Percentiles rank a stretch among this genome's conserved stretches.
These are phyloP conservation scores for Unio pictorum DNA, from an alignment of 2,888 invertebrate species.

Conservation along the genomic window DNA sequence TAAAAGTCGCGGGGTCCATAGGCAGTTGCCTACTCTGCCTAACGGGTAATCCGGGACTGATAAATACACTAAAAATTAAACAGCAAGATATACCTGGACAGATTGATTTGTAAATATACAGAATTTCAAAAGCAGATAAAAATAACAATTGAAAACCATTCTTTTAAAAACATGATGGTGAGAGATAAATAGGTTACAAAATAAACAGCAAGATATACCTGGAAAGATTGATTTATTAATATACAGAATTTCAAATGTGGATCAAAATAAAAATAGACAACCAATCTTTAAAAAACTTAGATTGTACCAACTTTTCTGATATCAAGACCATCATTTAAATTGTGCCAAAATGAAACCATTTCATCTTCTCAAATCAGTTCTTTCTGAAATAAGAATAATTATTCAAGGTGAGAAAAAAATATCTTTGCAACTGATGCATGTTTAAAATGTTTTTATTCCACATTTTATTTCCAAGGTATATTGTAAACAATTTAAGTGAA, in stretches of 20 bases:
- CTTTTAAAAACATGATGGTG: too few relatives aligned
- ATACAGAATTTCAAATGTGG: not conserved
- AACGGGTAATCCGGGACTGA: too few relatives aligned
- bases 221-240: not conserved
- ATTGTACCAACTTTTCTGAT: conserved; percentile 82
- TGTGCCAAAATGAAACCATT: conserved; percentile 96
- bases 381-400: conserved; percentile 77
- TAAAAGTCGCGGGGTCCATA: too few relatives aligned
- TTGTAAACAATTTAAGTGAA: too few relatives aligned
- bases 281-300: not conserved
- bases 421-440: too few relatives aligned
- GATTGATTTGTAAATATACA: not conserved
- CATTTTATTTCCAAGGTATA: too few relatives aligned
- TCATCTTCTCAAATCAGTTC: conserved; percentile 99
- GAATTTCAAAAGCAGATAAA: not conserved
- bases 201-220: not conserved
- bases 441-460: too few relatives aligned
- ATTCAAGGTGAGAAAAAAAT: not conserved
- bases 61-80: too few relatives aligned
- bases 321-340: conserved; percentile 86
- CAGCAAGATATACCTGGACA: not conserved
- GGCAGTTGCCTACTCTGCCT: too few relatives aligned
- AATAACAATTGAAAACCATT: too few relatives aligned
- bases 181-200: too few relatives aligned
- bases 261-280: not conserved